phyloP scores from a whole-genome alignment of 2,113 vertebrate species.

The Donacobius atricapilla region DNA sequence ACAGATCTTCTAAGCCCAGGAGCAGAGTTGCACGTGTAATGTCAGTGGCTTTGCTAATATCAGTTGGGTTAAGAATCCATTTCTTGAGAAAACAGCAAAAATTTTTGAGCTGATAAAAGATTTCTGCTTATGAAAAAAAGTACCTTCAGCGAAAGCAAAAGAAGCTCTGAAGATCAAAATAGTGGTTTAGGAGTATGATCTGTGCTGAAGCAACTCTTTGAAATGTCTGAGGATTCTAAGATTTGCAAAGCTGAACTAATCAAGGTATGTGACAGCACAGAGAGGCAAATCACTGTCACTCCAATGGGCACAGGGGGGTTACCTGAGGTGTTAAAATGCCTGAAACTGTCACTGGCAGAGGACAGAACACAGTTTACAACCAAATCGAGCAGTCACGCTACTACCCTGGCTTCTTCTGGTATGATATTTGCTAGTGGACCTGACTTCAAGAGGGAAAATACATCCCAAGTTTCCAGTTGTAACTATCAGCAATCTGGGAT shows the following conservation, averaged over 20 bases:
- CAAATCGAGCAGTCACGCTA: not conserved
- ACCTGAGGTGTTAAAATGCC: not conserved
- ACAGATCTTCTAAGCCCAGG: not conserved
- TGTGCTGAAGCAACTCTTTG: not conserved
- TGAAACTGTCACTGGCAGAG: not conserved
- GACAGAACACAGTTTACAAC: not conserved
- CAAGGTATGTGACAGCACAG: accelerated
- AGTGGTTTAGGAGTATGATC: not conserved
- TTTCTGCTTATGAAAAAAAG: not conserved
- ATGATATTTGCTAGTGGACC: not conserved
- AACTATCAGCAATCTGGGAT: not conserved
- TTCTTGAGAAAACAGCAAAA: not conserved
- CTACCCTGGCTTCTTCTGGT: not conserved
- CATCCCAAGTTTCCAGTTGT: not conserved
- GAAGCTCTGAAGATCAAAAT: not conserved
- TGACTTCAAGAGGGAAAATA: not conserved
- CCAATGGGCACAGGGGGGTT: not conserved
- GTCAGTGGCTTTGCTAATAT: not conserved
- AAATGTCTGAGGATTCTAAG: not conserved
- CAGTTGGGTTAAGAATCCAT: not conserved
- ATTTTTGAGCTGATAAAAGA: not conserved
- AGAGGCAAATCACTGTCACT: not conserved
- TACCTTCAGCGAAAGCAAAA: not conserved
- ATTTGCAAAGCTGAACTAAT: not conserved
- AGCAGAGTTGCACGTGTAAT: not conserved